Percentiles rank a stretch among this genome's conserved stretches.
Conservation (phyloP, 64 coral and sea anemone species). For the Platygyra sinensis region DNA sequence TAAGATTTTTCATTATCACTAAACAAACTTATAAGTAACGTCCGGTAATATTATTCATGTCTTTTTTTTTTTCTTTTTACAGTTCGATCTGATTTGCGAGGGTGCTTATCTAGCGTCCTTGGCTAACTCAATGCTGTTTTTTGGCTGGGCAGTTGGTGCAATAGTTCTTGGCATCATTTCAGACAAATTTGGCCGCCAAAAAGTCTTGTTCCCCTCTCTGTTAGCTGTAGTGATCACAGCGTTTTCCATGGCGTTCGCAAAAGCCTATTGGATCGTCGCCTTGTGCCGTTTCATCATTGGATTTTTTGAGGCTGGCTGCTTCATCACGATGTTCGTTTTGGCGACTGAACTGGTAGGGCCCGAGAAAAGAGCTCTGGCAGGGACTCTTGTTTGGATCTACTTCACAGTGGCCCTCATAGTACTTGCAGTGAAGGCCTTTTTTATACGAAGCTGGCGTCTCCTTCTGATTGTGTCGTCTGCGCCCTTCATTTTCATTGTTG, state of each 20-base stretch:
- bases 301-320: slow-evolving; percentile 71
- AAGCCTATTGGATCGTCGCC: slow-evolving; percentile 64
- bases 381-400: slow-evolving; percentile 83
- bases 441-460: slow-evolving; percentile 69
- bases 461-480: slow-evolving; percentile 76
- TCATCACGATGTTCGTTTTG: slow-evolving; percentile 73
- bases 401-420: slow-evolving; percentile 71
- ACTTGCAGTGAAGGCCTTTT: slow-evolving; percentile 77
- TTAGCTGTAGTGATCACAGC: slow-evolving; percentile 44
- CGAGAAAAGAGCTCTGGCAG: slow-evolving; percentile 65
- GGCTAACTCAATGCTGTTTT: slow-evolving; percentile 83
- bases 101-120: slow-evolving; percentile 68
- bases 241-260: slow-evolving; percentile 80
- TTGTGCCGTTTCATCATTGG: slow-evolving; percentile 73
- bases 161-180: slow-evolving; percentile 73
- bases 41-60: no score
- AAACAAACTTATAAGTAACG: no score
- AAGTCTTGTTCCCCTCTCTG: slow-evolving; percentile 82
- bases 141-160: slow-evolving; percentile 82
- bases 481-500: slow-evolving; percentile 75
- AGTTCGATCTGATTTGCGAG: slow-evolving; percentile 92
- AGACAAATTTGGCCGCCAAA: slow-evolving; percentile 81
- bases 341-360: slow-evolving; percentile 86
- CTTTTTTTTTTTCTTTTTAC: neutral
- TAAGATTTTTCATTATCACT: no score